A percentile compares a stretch with the other conserved stretches of the same genome.
Evolutionary conservation across 2,113 vertebrate species (phyloP).

Genomic region (Ophiodon elongatus): DNA sequence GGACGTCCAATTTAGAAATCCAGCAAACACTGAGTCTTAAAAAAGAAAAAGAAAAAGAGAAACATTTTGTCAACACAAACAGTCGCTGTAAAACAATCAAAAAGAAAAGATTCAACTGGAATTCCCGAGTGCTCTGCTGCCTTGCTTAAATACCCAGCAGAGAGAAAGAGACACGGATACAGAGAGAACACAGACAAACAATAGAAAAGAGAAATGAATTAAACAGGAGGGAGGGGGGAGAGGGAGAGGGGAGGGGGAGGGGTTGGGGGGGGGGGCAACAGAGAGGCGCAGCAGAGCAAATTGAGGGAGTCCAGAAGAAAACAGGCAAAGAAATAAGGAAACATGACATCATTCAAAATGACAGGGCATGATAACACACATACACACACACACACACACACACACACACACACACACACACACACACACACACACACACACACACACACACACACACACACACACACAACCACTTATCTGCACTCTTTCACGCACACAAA

Average conservation of each 20-base stretch:
- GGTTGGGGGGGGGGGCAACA: no score
- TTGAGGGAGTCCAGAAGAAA: slow-evolving; percentile 74
- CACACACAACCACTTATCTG: slow-evolving; percentile 11
- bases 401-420: slow-evolving; percentile 20
- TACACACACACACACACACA: slow-evolving; percentile 28
- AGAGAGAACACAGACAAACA: slow-evolving; percentile 24
- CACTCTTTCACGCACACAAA: slow-evolving; percentile 8
- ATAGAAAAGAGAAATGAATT: slow-evolving; percentile 17
- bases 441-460: slow-evolving; percentile 27
- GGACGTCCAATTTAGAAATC: slow-evolving; percentile 50
- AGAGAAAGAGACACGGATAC: slow-evolving; percentile 38
- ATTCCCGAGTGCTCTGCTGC: slow-evolving; percentile 78
- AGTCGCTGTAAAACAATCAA: slow-evolving; percentile 53
- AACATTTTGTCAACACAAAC: slow-evolving; percentile 52
- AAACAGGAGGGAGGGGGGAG: slow-evolving; percentile 28
- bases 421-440: slow-evolving; percentile 48
- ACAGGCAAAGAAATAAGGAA: slow-evolving; percentile 67
- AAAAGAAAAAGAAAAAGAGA: slow-evolving; percentile 53
- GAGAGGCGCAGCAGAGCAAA: slow-evolving; percentile 72
- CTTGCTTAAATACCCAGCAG: slow-evolving; percentile 49
- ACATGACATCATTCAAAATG: slow-evolving; percentile 80
- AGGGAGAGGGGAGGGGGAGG: no score
- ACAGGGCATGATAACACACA: slow-evolving; percentile 72
- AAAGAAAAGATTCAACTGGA: slow-evolving; percentile 62
- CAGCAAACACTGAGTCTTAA: slow-evolving; percentile 80